A percentile compares a stretch with the other conserved stretches of the same genome.
Evolutionary conservation across 92 coral and sea anemone species (phyloP).

Genomic region (Palythoa grandis): DNA sequence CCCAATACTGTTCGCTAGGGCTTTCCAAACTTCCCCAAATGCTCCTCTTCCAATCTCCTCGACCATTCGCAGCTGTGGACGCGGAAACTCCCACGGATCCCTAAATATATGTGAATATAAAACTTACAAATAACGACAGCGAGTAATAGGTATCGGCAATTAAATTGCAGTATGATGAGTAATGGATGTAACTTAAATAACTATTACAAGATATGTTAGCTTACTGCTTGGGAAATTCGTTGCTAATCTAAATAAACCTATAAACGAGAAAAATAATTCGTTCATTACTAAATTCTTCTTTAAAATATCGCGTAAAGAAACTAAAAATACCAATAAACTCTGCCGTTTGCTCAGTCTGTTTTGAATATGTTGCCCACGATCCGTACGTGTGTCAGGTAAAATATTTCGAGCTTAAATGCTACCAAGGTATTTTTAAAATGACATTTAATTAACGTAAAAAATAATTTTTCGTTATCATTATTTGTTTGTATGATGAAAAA

Average conservation of each 20-base stretch:
- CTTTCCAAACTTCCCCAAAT: neutral
- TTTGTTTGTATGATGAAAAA: neutral
- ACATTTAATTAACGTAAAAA: no score
- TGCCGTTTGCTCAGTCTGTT: neutral
- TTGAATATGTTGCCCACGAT: neutral
- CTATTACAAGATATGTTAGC: neutral
- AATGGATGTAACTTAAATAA: no score
- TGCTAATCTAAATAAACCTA: neutral
- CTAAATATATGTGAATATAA: neutral
- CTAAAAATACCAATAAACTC: neutral
- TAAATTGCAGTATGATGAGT: neutral
- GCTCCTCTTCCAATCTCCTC: neutral
- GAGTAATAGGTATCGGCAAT: neutral
- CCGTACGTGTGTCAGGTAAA: neutral
- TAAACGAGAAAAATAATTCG: neutral
- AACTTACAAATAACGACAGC: neutral
- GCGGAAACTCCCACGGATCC: neutral
- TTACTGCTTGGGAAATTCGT: neutral
- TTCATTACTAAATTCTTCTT: neutral
- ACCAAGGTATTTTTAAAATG: neutral
- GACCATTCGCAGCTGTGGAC: neutral
- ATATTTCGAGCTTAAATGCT: neutral
- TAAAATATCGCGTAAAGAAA: neutral
- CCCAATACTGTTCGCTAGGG: neutral
- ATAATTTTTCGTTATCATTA: neutral